Conservation (phyloP, 2,113 vertebrate species). For the Tetraodon nigroviridis region DNA sequence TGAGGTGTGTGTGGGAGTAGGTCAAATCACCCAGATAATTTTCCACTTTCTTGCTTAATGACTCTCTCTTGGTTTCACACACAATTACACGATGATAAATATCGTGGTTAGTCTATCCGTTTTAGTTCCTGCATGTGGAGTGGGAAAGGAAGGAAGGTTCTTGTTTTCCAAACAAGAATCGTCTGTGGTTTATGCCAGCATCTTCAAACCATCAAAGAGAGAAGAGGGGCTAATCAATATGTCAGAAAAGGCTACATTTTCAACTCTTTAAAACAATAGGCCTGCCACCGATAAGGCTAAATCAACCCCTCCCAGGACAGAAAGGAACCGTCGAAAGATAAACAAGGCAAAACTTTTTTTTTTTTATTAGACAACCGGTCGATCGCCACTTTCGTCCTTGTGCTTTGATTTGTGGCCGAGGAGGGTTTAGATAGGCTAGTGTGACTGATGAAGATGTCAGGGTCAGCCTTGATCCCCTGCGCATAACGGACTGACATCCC, state of each 20-base stretch:
- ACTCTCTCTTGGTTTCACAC: conserved; percentile 28
- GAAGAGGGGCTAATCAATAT: no score
- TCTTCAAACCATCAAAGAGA: no score
- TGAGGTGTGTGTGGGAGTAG: neutral
- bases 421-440: conserved; percentile 1
- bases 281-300: neutral
- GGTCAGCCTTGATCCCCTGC: conserved; percentile 33
- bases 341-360: neutral
- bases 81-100: conserved; percentile 50
- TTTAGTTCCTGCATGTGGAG: conserved; percentile 27
- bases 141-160: conserved; percentile 28
- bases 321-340: neutral
- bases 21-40: conserved; percentile 46
- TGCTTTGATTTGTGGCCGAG: conserved; percentile 1
- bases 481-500: conserved; percentile 1
- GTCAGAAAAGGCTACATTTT: no score
- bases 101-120: conserved; percentile 38
- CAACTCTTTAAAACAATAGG: no score
- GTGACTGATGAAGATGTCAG: conserved; percentile 35
- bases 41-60: conserved; percentile 44
- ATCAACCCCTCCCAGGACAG: conserved; percentile 19
- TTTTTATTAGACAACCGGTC: neutral
- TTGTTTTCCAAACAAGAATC: conserved; percentile 23
- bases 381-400: neutral
- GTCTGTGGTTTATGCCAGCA: conserved; percentile 21